Percentiles rank a stretch among this genome's conserved stretches.
Conservation (phyloP, 2,113 vertebrate genomes). For the Panthera uncia region DNA sequence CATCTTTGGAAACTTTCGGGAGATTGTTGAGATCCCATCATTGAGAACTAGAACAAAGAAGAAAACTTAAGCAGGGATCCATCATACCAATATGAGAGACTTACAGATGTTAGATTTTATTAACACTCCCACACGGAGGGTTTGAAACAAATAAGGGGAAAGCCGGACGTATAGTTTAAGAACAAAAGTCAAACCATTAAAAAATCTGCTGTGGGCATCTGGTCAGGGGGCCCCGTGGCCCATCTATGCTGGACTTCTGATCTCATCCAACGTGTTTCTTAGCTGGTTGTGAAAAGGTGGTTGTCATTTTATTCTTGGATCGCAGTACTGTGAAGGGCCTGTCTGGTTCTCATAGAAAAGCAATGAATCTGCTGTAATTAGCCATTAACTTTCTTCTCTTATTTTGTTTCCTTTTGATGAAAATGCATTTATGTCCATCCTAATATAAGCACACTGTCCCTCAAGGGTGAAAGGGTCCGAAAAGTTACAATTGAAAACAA, state of each 20-base stretch:
- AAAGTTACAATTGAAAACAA: background rate
- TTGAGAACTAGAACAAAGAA: background rate
- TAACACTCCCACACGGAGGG: background rate
- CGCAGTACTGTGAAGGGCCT: background rate
- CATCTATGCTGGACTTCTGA: background rate
- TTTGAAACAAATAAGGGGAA: background rate
- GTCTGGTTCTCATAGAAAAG: background rate
- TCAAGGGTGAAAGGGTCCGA: background rate
- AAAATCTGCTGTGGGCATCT: background rate
- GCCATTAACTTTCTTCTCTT: background rate
- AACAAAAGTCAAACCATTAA: conserved; percentile 41
- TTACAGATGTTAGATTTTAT: background rate
- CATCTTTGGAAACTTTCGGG: background rate
- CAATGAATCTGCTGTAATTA: background rate
- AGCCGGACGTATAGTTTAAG: background rate
- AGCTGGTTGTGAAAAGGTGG: background rate
- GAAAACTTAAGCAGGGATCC: background rate
- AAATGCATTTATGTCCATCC: conserved; percentile 22
- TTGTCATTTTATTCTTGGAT: background rate
- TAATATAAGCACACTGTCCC: background rate
- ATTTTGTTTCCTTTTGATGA: conserved; percentile 20
- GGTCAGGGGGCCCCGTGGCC: background rate
- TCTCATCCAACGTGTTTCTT: background rate
- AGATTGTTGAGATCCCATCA: background rate
- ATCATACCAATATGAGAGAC: background rate